phyloP scores from a whole-genome alignment of 2,888 invertebrate genomes.

The Thymelicus lineola region DNA sequence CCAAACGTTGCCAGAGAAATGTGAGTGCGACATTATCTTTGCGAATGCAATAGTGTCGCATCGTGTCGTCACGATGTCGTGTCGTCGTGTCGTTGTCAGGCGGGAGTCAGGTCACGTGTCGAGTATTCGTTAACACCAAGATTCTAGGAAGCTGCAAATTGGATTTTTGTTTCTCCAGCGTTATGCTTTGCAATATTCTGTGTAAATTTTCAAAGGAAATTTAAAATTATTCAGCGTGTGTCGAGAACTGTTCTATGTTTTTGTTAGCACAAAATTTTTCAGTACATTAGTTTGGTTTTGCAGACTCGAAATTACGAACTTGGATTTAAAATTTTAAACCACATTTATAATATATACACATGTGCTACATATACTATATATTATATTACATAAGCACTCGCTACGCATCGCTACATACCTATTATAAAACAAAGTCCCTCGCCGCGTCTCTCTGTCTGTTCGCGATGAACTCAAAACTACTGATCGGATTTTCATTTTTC shows the following conservation, averaged over 20 bases:
- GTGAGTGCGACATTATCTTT: slow-evolving; percentile 3
- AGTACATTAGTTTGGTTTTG: no score
- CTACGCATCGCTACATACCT: no score
- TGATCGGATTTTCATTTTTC: no score
- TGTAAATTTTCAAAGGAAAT: slow-evolving; percentile 26
- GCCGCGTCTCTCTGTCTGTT: no score
- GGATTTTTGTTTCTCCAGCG: slow-evolving; percentile 36
- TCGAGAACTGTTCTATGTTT: not conserved
- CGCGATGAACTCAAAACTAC: no score
- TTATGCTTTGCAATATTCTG: slow-evolving; percentile 27
- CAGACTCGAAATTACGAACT: no score
- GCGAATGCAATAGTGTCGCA: slow-evolving; percentile 11
- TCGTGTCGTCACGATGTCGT: not conserved
- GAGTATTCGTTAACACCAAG: slow-evolving; percentile 36
- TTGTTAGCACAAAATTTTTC: not conserved
- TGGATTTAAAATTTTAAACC: no score
- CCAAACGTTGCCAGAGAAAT: slow-evolving; percentile 12
- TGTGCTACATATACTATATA: no score
- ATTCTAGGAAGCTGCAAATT: slow-evolving; percentile 34
- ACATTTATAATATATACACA: no score
- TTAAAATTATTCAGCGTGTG: slow-evolving; percentile 12
- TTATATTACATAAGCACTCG: no score
- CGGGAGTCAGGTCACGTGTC: slow-evolving; percentile 33
- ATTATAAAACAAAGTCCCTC: no score
- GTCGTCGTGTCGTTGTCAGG: slow-evolving; percentile 16